These are phyloP conservation scores for Cactoblastis cactorum DNA, from an alignment of 2,888 invertebrate genomes.

Conservation along the genomic window DNA sequence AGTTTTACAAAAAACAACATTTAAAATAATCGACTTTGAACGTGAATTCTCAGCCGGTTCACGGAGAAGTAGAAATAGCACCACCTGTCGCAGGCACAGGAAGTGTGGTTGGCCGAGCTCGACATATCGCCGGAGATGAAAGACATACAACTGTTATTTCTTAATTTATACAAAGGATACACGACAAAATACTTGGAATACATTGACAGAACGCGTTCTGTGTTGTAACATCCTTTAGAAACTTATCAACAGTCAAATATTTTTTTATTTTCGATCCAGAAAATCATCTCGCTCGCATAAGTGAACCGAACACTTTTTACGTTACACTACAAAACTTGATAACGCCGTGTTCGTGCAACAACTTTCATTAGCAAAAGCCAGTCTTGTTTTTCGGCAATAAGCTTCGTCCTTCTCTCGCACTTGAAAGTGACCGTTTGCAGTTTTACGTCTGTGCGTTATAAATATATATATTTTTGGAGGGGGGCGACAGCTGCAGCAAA, in stretches of 20 bases:
- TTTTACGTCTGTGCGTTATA: constrained; percentile 22
- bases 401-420: constrained; percentile 27
- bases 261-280: neutral
- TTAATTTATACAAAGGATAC: neutral
- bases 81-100: constrained; percentile 61
- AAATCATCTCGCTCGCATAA: neutral
- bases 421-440: constrained; percentile 28
- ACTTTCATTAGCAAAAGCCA: constrained; percentile 25
- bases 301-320: neutral
- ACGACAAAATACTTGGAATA: neutral
- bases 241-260: neutral
- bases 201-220: neutral
- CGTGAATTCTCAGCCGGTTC: constrained; percentile 62
- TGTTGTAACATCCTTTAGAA: too few relatives aligned
- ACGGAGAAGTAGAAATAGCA: constrained; percentile 68
- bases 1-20: constrained; percentile 30
- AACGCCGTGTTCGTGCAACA: constrained; percentile 15
- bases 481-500: constrained; percentile 23
- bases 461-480: constrained; percentile 27
- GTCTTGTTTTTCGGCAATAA: constrained; percentile 30
- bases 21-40: constrained; percentile 67
- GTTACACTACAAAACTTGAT: neutral
- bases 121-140: constrained; percentile 29
- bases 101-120: constrained; percentile 54
- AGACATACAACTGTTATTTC: constrained; percentile 26